Conservation (phyloP, 2,888 invertebrate species). For the Polyploca ridens region DNA sequence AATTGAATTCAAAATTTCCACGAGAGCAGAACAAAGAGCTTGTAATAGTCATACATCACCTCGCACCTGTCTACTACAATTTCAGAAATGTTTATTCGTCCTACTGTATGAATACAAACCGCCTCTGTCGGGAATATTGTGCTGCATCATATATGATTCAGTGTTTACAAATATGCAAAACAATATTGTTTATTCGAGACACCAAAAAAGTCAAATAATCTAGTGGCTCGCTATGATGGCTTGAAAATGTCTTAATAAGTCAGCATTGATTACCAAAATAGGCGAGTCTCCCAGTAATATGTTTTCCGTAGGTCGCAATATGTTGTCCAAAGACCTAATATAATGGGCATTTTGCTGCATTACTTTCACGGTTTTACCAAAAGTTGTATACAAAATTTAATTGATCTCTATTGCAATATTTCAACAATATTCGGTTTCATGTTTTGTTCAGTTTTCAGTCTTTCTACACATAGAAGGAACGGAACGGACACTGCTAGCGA, state of each 20-base stretch:
- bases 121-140: slow-evolving; percentile 19
- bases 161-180: background rate
- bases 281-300: no score
- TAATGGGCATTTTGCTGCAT: no score
- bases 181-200: background rate
- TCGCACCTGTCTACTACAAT: slow-evolving; percentile 47
- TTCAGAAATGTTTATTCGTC: slow-evolving; percentile 29
- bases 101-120: slow-evolving; percentile 48
- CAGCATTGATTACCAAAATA: background rate
- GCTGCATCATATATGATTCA: background rate
- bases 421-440: background rate
- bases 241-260: no score
- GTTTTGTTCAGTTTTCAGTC: background rate
- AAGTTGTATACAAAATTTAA: background rate
- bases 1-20: slow-evolving; percentile 39
- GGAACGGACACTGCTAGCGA: background rate
- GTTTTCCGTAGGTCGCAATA: no score
- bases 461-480: background rate
- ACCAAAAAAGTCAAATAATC: no score
- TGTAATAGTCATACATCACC: slow-evolving; percentile 54
- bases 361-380: no score
- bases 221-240: background rate
- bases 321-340: no score
- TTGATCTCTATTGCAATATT: background rate
- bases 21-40: slow-evolving; percentile 43